A percentile compares a stretch with the other conserved stretches of the same genome.
phyloP scores from a whole-genome alignment of 2,113 vertebrate species.

The Chelonoidis abingdonii region DNA sequence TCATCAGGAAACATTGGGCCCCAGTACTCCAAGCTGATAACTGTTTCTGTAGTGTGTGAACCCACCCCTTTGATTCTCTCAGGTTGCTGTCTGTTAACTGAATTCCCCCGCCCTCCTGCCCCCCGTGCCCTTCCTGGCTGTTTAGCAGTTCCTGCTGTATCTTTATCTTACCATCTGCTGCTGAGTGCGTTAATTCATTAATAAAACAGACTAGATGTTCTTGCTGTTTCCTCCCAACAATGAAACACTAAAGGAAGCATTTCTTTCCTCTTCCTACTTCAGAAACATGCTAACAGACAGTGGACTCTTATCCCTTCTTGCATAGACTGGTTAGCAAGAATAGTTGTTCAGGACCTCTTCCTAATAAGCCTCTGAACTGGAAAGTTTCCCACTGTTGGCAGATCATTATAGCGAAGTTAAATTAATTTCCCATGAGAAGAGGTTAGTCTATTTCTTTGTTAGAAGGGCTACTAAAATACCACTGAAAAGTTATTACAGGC shows the following conservation, averaged over 20 bases:
- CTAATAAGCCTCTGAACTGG: not conserved
- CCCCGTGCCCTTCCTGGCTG: not conserved
- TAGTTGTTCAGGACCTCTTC: not conserved
- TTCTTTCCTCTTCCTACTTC: rapidly evolving
- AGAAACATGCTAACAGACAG: not conserved
- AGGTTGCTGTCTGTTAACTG: not conserved
- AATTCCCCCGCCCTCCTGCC: not conserved
- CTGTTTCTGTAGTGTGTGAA: not conserved
- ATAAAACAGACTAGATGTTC: rapidly evolving
- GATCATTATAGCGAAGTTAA: not conserved
- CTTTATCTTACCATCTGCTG: not conserved
- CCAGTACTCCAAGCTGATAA: too few species aligned
- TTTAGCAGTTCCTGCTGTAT: not conserved
- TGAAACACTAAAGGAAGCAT: not conserved
- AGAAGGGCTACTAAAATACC: conserved; percentile 67
- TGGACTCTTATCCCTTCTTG: not conserved
- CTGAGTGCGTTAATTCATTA: not conserved
- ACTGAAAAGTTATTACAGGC: conserved; percentile 65
- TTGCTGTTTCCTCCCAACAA: rapidly evolving
- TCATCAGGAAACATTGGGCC: not conserved
- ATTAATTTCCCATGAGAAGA: conserved; percentile 58
- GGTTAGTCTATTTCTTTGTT: conserved; percentile 69
- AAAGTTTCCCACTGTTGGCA: conserved; percentile 9
- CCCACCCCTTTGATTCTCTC: not conserved
- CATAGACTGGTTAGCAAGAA: rapidly evolving